Percentiles rank a stretch among this genome's conserved stretches.
Evolutionary conservation across 2,113 vertebrate genomes (phyloP).

Genomic region (Rhinolophus ferrumequinum): DNA sequence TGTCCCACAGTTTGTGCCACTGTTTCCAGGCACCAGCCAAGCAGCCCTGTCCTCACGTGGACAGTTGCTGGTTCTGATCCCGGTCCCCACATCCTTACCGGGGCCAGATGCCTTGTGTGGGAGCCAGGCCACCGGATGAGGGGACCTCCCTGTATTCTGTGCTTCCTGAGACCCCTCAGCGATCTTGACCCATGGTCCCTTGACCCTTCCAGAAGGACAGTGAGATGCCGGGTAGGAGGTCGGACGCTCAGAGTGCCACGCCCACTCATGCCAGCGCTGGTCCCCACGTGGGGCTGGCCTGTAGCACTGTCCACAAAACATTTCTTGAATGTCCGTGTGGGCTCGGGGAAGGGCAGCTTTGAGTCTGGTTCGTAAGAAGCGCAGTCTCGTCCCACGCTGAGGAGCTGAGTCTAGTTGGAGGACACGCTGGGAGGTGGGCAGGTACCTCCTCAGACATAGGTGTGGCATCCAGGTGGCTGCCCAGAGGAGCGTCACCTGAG

Average conservation of each 20-base stretch:
- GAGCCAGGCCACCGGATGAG: background rate
- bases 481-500: background rate
- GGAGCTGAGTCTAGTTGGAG: too few relatives aligned
- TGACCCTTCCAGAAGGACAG: background rate
- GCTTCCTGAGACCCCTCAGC: background rate
- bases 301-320: too few relatives aligned
- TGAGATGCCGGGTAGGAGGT: background rate
- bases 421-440: background rate
- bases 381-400: accelerated
- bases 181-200: background rate
- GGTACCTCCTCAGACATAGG: background rate
- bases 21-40: background rate
- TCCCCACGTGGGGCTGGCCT: too few relatives aligned
- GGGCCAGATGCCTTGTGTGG: background rate
- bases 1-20: background rate
- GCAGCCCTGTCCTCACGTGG: accelerated
- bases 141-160: background rate
- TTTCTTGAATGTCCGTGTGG: accelerated
- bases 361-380: accelerated
- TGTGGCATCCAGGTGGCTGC: accelerated
- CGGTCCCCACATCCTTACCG: accelerated
- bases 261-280: too few relatives aligned
- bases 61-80: background rate
- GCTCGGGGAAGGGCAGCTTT: background rate
- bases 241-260: background rate